Evolutionary conservation across 2,113 vertebrate genomes (phyloP), one percentile per base, ranked within the genome.

Genomic region (Apaloderma vittatum): DNA sequence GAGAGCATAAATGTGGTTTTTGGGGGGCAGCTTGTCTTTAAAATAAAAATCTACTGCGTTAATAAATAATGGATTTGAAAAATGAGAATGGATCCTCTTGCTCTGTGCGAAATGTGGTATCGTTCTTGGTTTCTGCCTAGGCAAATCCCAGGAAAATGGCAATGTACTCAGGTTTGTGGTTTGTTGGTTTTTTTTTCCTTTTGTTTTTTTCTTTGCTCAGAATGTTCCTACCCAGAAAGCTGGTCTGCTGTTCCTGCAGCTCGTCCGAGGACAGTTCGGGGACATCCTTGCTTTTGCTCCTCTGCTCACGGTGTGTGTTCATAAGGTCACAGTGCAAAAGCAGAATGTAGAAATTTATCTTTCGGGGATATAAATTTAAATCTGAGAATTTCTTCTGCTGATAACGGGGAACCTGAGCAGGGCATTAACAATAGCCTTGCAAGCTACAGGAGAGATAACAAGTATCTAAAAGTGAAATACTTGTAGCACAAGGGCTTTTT

Each of bases 1-100:
- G 91, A 85, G 94, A 96, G 86, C 94, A 55, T 57, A 43, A 71
- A 43, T 29, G 61, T 79, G 90, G 62, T 63, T 82, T 96, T 97
- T 95, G n/a, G 17, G 46, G 66, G 61, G 72, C 34, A 72, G 93
- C 90, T 97, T 51, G 18, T 71, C 7, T 82, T 84, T 70, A 78
- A 87, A 94, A 88, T 68, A 57, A 75, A 84, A 94, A 96, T 43
- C 46, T 61, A 7, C 55, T 55, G 32, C 40, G 12, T n/a, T 91
- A 12, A 54, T 92, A 62, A 77, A 72, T 40, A 86, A 11, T 26
- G 59, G 21, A 49, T 66, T 26, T 85, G 36, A 43, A 40, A 78
- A 94, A 57, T 80, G 49, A 2, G 32, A 90, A 59, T 57, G 67
- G 66, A 92, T 34, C 67, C 29, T 78, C 61, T 77, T 83, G 77